Evolutionary conservation across 2,797 vertebrate genomes (phyloP), one percentile per base, ranked within the genome.

Genomic region (Ataeniobius toweri): DNA sequence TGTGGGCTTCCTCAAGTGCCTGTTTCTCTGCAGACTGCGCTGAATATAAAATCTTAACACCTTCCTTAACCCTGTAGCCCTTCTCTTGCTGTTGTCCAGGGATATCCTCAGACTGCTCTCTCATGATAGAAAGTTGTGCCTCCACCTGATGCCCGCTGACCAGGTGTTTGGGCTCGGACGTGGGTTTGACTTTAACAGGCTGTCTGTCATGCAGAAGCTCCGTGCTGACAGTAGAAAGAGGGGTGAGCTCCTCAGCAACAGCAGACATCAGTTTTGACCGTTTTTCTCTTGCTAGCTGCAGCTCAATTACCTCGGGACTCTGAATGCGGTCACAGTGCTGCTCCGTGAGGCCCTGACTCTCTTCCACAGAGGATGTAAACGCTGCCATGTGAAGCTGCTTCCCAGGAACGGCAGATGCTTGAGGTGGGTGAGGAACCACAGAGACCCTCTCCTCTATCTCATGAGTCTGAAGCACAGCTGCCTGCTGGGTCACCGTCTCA

Each of bases 261-360:
- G 95, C 93, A 48, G 95, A 95, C 90, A 93, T 92, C 12, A 95
- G 44, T 51, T 93, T 91, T 50, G 93, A 90, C 65, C 72, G 86
- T 67, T 90, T 85, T 77, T 96, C 95, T 76, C 50, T 89, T 8
- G 85, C 84, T 36, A 91, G 63, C 76, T 93, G 85, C 36, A 95
- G 83, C 71, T 94, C 87, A n/a, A 91, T 79, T 31, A 94, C 77
- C 74, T 95, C 94, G 2, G 94, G 94, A 79, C 94, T 96, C 83
- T 92, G 89, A 73, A 97, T 96, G 9, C 93, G 93, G 74, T 95
- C 94, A 39, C 90, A 93, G 85, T 96, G 95, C 80, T 96, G 95
- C 89, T 96, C 96, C 22, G 86, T 94, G 53, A 97, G 86, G 67
- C 93, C 94, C 81, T 92, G 93, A 24, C 90, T 95, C 86, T 96